phyloP scores from a whole-genome alignment of 2,113 vertebrate genomes.

The Prunella himalayana region DNA sequence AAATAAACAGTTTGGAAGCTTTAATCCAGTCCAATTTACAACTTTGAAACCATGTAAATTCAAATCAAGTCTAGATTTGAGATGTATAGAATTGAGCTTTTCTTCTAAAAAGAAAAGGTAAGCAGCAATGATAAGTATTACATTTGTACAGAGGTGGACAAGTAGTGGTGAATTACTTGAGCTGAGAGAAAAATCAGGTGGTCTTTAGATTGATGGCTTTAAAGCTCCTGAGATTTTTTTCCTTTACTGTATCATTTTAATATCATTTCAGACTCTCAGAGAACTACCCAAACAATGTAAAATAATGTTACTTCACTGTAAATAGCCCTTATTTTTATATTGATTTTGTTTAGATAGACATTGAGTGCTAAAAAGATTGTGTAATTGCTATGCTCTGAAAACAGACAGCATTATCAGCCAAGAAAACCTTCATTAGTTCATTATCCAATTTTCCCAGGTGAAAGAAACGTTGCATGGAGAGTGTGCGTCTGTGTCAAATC shows the following conservation, averaged over 20 bases:
- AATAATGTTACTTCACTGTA: background rate
- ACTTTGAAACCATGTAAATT: background rate
- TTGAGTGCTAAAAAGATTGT: background rate
- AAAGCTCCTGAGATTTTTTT: background rate
- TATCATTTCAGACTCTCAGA: background rate
- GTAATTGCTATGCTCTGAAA: slow-evolving; percentile 42
- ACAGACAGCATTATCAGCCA: background rate
- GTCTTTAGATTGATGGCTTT: background rate
- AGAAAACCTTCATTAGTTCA: slow-evolving; percentile 58
- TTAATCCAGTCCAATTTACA: background rate
- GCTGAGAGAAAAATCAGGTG: background rate
- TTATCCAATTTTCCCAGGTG: slow-evolving; percentile 53
- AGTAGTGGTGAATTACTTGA: background rate
- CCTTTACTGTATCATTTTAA: background rate
- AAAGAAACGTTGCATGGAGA: slow-evolving; percentile 18
- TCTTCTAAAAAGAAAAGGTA: background rate
- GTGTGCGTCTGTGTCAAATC: slow-evolving; percentile 37
- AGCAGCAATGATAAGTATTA: background rate
- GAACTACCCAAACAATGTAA: background rate
- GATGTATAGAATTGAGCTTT: background rate
- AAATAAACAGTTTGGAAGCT: background rate
- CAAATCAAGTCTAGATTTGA: background rate
- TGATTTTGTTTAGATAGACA: slow-evolving; percentile 5
- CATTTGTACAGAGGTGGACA: background rate
- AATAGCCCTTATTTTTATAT: background rate